Percentiles rank a stretch among this genome's conserved stretches.
phyloP scores from a whole-genome alignment of 53 echinoderm and acorn worm genomes.

The Glandiceps talaboti region DNA sequence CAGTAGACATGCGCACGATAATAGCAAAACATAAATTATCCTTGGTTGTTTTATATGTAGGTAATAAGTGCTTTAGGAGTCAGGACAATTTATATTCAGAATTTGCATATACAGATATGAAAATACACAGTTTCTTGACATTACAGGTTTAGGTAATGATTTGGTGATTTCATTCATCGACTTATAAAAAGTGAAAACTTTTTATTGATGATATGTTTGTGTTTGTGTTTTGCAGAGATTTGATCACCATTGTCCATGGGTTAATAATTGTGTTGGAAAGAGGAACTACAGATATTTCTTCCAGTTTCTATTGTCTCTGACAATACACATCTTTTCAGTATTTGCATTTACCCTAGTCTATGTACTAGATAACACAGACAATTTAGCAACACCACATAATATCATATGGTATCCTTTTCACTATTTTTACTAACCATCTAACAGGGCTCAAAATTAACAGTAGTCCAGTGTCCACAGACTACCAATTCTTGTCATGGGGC shows the following conservation, averaged over 20 bases:
- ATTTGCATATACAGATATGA: too few relatives aligned
- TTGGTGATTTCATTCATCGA: too few relatives aligned
- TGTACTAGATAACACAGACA: constrained; percentile 17
- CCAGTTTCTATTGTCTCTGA: constrained; percentile 76
- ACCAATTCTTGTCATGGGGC: too few relatives aligned
- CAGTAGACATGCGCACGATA: too few relatives aligned
- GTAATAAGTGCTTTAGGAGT: too few relatives aligned
- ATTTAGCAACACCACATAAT: constrained; percentile 2
- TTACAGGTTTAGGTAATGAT: too few relatives aligned
- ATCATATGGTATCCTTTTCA: constrained; percentile 26
- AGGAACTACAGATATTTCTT: constrained; percentile 93
- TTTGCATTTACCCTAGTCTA: constrained; percentile 64
- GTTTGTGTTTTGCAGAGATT: constrained; percentile 53
- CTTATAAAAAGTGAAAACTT: neutral
- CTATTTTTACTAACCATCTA: neutral
- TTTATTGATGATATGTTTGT: neutral
- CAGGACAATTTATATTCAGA: too few relatives aligned
- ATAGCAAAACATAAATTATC: too few relatives aligned
- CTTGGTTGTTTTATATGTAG: too few relatives aligned
- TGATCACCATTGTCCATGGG: constrained; percentile 99
- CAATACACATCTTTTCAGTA: constrained; percentile 88
- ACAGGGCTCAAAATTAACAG: too few relatives aligned
- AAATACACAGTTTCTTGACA: too few relatives aligned
- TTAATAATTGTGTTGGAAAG: constrained; percentile 90
- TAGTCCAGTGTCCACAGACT: too few relatives aligned